These are phyloP conservation scores for Enteromius afrohamiltoni DNA, from an alignment of 2,797 vertebrate genomes.

Conservation along the genomic window DNA sequence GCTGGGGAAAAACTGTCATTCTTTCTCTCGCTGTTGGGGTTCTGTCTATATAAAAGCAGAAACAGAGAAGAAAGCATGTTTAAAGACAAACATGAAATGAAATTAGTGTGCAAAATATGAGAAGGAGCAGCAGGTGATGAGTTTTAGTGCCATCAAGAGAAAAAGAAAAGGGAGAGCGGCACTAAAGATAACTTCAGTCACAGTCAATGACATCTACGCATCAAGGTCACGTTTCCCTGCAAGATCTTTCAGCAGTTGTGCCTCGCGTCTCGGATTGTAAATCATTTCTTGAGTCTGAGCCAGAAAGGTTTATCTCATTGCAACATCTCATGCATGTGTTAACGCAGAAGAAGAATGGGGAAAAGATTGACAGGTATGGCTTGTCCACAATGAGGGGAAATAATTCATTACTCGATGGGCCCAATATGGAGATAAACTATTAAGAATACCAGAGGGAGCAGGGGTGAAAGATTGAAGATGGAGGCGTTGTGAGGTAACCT, in stretches of 20 bases:
- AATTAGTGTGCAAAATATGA: constrained; percentile 21
- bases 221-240: constrained; percentile 22
- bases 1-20: constrained; percentile 14
- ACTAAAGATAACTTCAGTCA: constrained; percentile 3
- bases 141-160: constrained; percentile 9
- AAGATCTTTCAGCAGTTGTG: constrained; percentile 28
- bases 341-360: constrained; percentile 10
- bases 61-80: not conserved
- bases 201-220: not conserved
- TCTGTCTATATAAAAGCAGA: not conserved
- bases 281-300: constrained; percentile 1
- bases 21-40: not conserved
- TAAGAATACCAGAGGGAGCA: not conserved
- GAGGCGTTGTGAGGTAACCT: not conserved
- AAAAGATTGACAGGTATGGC: constrained; percentile 14
- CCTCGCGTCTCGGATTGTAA: constrained; percentile 6
- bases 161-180: not conserved
- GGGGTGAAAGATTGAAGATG: not conserved
- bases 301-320: constrained; percentile 13
- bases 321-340: not conserved
- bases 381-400: not conserved
- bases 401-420: not conserved
- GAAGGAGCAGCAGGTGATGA: constrained; percentile 2
- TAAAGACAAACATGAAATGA: constrained; percentile 9
- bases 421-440: not conserved